phyloP scores from a whole-genome alignment of 2,888 invertebrate genomes.

The Steinernema hermaphroditum region DNA sequence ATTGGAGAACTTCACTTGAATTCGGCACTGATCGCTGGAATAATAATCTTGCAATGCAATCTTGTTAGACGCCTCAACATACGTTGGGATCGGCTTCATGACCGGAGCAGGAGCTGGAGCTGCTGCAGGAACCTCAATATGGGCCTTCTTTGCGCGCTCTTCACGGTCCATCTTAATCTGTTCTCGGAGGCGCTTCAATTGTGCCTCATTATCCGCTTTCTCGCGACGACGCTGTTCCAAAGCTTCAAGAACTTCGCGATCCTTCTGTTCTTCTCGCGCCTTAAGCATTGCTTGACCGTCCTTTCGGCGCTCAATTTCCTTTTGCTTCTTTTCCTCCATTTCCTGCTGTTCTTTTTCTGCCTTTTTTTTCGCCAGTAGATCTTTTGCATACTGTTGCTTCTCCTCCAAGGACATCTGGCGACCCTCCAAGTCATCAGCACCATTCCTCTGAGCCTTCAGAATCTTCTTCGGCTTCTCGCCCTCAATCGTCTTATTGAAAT shows the following conservation, averaged over 20 bases:
- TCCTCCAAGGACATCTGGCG: conserved; percentile 28
- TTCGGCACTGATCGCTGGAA: conserved; percentile 40
- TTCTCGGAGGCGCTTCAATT: conserved; percentile 38
- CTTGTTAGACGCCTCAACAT: background rate
- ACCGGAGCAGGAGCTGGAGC: conserved; percentile 2
- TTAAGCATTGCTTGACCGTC: conserved; percentile 40
- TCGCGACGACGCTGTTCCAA: conserved; percentile 36
- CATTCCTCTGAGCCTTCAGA: background rate
- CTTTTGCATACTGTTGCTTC: conserved; percentile 33
- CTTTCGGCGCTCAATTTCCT: conserved; percentile 36
- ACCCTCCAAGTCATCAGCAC: background rate
- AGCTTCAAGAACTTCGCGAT: conserved; percentile 37
- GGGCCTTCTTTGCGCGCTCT: conserved; percentile 33
- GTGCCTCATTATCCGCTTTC: conserved; percentile 36
- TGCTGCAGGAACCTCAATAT: background rate
- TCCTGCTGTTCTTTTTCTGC: conserved; percentile 38
- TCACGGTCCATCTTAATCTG: conserved; percentile 40
- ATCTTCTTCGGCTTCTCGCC: conserved; percentile 35
- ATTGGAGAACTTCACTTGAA: conserved; percentile 41
- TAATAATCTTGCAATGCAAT: background rate
- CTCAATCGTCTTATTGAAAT: background rate
- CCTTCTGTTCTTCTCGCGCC: conserved; percentile 37
- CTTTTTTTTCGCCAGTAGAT: conserved; percentile 37
- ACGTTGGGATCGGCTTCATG: conserved; percentile 38
- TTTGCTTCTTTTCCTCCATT: conserved; percentile 38